phyloP scores from a whole-genome alignment of 2,113 vertebrate species.

The Laticauda laticaudata region DNA sequence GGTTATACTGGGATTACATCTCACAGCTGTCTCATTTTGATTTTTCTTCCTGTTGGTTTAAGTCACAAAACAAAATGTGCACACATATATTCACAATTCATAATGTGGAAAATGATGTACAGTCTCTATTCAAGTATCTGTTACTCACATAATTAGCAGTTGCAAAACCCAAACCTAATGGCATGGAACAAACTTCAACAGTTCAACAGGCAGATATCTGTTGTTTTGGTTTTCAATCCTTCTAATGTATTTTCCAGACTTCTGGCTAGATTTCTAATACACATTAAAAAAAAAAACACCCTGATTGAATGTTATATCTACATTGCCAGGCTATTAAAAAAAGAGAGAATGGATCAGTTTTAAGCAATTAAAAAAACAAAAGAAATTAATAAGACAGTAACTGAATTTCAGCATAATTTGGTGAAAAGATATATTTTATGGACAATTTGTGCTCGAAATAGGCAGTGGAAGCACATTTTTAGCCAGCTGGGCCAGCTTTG shows the following conservation, averaged over 20 bases:
- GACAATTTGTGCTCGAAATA: neutral
- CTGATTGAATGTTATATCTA: slow-evolving; percentile 60
- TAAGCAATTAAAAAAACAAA: slow-evolving; percentile 48
- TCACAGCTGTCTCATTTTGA: slow-evolving; percentile 48
- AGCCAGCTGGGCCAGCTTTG: neutral
- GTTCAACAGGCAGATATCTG: slow-evolving; percentile 52
- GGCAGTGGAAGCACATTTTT: neutral
- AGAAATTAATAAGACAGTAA: neutral
- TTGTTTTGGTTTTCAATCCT: slow-evolving; percentile 50
- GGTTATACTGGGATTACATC: slow-evolving; percentile 48
- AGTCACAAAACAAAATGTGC: slow-evolving; percentile 4
- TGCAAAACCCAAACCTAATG: slow-evolving; percentile 48
- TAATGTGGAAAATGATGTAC: slow-evolving; percentile 57
- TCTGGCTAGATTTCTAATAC: slow-evolving; percentile 49
- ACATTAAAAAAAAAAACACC: slow-evolving; percentile 28
- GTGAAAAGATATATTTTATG: slow-evolving; percentile 3
- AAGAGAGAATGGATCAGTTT: slow-evolving; percentile 45
- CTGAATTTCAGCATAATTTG: neutral
- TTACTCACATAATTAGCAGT: slow-evolving; percentile 58
- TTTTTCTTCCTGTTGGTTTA: slow-evolving; percentile 40
- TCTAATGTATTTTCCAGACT: slow-evolving; percentile 61
- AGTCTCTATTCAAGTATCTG: slow-evolving; percentile 46
- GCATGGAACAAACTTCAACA: slow-evolving; percentile 64
- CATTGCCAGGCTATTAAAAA: slow-evolving; percentile 31
- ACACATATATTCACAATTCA: slow-evolving; percentile 16